Conservation (phyloP, 2,113 vertebrate genomes). For the Macquaria australasica region DNA sequence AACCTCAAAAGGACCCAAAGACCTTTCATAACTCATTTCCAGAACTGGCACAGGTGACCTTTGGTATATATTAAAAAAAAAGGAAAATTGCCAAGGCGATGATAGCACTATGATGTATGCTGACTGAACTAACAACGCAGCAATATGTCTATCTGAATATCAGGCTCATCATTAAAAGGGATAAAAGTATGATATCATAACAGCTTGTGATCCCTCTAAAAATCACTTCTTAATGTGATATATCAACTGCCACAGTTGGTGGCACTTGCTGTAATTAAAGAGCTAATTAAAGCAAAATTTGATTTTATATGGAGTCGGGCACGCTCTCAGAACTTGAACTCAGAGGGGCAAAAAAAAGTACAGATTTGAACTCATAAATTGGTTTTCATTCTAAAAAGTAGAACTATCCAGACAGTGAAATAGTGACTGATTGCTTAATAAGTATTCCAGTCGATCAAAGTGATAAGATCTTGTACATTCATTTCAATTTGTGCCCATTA, state of each 20-base stretch:
- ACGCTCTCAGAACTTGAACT: constrained; percentile 35
- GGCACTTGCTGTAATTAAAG: constrained; percentile 65
- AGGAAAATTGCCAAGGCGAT: not conserved
- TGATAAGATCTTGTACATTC: constrained; percentile 67
- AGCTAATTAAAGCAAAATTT: constrained; percentile 62
- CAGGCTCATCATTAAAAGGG: constrained; percentile 10
- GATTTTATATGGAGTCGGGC: constrained; percentile 43
- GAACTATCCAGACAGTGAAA: constrained; percentile 36
- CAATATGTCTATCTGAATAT: constrained; percentile 34
- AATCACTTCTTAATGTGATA: constrained; percentile 44
- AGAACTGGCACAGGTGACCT: constrained; percentile 19
- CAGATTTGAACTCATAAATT: constrained; percentile 47
- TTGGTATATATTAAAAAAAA: not conserved
- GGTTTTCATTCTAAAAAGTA: constrained; percentile 41
- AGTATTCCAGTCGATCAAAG: constrained; percentile 51
- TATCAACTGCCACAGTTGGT: constrained; percentile 45
- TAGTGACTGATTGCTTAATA: constrained; percentile 48
- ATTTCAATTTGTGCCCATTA: constrained; percentile 78
- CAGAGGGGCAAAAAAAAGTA: constrained; percentile 32
- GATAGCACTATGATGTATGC: constrained; percentile 3
- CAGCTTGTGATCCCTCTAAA: constrained; percentile 57
- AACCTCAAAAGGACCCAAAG: constrained; percentile 41
- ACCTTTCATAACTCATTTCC: constrained; percentile 22
- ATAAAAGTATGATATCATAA: constrained; percentile 29
- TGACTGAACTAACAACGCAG: constrained; percentile 10